Base-by-base conservation (phyloP, 2,888 invertebrate genomes). In the Tuberolachnus salignus region DNA sequence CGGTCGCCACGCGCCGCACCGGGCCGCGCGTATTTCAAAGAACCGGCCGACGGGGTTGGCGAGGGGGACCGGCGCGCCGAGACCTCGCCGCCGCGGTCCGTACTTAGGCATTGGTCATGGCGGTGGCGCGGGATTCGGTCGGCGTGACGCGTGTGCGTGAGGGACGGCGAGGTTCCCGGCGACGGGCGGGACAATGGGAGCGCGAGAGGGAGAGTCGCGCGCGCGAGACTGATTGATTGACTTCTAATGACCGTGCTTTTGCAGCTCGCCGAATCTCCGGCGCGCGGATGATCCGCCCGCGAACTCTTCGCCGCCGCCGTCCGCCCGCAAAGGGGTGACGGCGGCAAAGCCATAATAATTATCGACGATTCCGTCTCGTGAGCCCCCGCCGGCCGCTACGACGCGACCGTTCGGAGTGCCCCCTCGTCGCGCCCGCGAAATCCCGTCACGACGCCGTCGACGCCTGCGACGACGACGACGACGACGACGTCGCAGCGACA, bases 181-280 rank as follows among this genome's bases (percentile, higher is more conserved):
- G 59, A 16, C 46, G 72, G 3, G 72, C 19, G 49, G 19, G 26
- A 59, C 34, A 34, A 6, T 4, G 34, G 6, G 34, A 34, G 34
- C 3, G 34, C 3, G 34, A 34, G 34, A 34, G 34, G 6, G 34
- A 34, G 34, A 34, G 6, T 4, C 3, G 3, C 34, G 34, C 26
- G 55, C 64, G 67, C n/a, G 57, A 75, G 66, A 75, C 75, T 67
- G 75, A 75, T 75, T 75, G 75, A 75, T 57, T 75, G 67, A 75
- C 75, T 75, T 73, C 75, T 75, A 75, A 75, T 75, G 67, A 75
- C 75, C 55, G 75, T 55, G 55, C 51, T 64, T 64, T 75, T 44
- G 64, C 66, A 42, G 66, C 66, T 64, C 74, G 21, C 44, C 51
- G 63, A 63, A 53, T 53, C 19, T 72, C 63, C 26, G 63, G 55